A percentile compares a stretch with the other conserved stretches of the same genome.
phyloP scores from a whole-genome alignment of 2,113 vertebrate species.

The Neofelis nebulosa region DNA sequence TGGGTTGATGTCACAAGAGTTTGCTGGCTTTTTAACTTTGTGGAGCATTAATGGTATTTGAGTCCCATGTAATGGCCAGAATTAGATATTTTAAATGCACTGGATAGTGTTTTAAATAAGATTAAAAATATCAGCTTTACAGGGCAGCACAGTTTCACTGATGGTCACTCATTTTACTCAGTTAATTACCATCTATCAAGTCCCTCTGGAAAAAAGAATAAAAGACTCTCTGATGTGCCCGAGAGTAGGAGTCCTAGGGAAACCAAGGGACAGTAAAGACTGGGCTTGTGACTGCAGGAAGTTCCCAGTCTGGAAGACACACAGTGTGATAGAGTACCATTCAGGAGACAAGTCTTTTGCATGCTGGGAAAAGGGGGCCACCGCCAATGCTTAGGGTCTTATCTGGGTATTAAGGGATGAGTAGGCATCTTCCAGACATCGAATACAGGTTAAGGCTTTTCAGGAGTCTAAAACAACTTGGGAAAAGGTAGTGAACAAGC shows the following conservation, averaged over 20 bases:
- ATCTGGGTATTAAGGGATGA: not conserved
- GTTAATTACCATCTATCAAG: not conserved
- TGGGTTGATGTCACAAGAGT: not conserved
- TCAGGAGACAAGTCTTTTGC: not conserved
- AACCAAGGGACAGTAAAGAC: not conserved
- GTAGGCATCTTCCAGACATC: not conserved
- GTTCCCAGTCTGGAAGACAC: not conserved
- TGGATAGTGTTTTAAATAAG: not conserved
- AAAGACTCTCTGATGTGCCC: not conserved
- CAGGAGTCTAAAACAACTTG: not conserved
- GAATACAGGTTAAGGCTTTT: not conserved
- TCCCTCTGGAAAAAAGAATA: not conserved
- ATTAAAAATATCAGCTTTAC: not conserved
- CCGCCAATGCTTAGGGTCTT: not conserved
- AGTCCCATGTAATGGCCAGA: not conserved
- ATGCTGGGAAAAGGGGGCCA: not conserved
- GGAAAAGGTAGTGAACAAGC: not conserved
- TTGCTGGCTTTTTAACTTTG: slow-evolving; percentile 31
- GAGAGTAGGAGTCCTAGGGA: not conserved
- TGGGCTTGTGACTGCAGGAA: not conserved
- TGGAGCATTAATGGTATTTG: not conserved
- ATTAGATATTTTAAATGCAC: slow-evolving; percentile 27
- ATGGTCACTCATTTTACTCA: not conserved
- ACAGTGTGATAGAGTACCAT: not conserved
- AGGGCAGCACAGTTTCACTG: not conserved